Evolutionary conservation across 92 coral and sea anemone genomes (phyloP), one percentile per base, ranked within the genome.

Genomic region (Paramuricea clavata): DNA sequence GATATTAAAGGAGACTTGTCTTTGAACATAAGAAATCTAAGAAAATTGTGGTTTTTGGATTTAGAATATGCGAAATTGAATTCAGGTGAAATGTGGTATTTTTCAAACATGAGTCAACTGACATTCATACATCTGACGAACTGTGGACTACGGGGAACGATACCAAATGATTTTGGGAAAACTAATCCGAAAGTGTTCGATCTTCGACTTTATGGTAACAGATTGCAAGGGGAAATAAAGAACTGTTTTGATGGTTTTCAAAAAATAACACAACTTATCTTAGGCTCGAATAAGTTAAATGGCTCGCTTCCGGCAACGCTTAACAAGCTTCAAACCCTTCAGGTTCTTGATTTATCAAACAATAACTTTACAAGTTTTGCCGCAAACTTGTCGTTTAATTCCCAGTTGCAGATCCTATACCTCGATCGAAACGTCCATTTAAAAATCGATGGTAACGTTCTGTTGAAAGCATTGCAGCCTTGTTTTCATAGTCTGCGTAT

Each of bases 1-100:
- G 54, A 11, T 26, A 71, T 94, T 7, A 34, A 56, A 30, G 98
- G 98, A 26, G 44, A 74, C 10, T 90, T 94, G 31, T 95, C 98
- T 30, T 49, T 54, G 30, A 92, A 95, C 50, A 94, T 94, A 30
- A 83, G 91, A 5, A 85, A 88, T 8, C 59, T 94, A 70, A 81
- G 74, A 35, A 90, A 94, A 76, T 79, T 94, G 19, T 85, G 94
- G 98, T 94, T 92, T 86, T 49, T 94, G 69, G 98, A 94, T 60
- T 82, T 94, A 19, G 95, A 89, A 76, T 69, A 1, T 41, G 69
- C 42, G 10, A 41, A 32, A 25, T 21, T 70, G 42, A 72, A 49
- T 19, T 70, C 69, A 39, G 87, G 81, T 21, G 33, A 31, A n/a
- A 3, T 59, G 70, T 70, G 67, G 27, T 83, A 83, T 52, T 54